phyloP scores from a whole-genome alignment of 92 coral and sea anemone genomes.

The Metridium senile region DNA sequence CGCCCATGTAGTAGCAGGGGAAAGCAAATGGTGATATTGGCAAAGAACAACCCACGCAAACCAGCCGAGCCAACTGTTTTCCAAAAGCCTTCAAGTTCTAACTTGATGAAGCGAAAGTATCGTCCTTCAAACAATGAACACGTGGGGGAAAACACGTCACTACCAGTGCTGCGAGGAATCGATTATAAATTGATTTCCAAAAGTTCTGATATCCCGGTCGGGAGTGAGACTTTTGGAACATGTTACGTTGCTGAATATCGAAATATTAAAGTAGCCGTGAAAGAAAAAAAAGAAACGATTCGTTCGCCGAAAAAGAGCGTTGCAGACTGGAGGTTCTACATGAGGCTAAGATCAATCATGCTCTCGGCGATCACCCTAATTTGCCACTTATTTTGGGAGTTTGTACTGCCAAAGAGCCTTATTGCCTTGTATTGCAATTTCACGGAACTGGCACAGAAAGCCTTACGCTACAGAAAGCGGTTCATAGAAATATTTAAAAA shows the following conservation, averaged over 20 bases:
- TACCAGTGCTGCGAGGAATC: constrained; percentile 19
- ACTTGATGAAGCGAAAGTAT: constrained; percentile 5
- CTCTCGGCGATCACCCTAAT: constrained; percentile 47
- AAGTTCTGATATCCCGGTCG: constrained; percentile 24
- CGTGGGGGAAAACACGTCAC: neutral
- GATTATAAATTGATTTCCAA: constrained; percentile 27
- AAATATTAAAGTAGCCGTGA: constrained; percentile 36
- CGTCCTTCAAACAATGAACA: neutral
- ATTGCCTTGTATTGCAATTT: constrained; percentile 42
- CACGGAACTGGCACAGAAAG: constrained; percentile 48
- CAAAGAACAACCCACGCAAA: neutral
- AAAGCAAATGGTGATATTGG: constrained; percentile 25
- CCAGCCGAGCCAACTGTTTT: neutral
- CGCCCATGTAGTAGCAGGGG: constrained; percentile 2
- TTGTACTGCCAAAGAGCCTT: constrained; percentile 38
- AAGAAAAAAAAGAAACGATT: constrained; percentile 41
- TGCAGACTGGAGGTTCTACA: constrained; percentile 45
- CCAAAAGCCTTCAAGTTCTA: constrained; percentile 11
- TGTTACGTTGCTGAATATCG: too few species aligned
- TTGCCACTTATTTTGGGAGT: constrained; percentile 45
- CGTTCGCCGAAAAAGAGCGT: constrained; percentile 28
- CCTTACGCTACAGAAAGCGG: constrained; percentile 42
- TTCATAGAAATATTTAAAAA: constrained; percentile 23
- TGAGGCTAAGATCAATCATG: constrained; percentile 33
- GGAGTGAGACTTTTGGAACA: constrained; percentile 44